Evolutionary conservation across 2,113 vertebrate species (phyloP).

Genomic region (Trachemys scripta): DNA sequence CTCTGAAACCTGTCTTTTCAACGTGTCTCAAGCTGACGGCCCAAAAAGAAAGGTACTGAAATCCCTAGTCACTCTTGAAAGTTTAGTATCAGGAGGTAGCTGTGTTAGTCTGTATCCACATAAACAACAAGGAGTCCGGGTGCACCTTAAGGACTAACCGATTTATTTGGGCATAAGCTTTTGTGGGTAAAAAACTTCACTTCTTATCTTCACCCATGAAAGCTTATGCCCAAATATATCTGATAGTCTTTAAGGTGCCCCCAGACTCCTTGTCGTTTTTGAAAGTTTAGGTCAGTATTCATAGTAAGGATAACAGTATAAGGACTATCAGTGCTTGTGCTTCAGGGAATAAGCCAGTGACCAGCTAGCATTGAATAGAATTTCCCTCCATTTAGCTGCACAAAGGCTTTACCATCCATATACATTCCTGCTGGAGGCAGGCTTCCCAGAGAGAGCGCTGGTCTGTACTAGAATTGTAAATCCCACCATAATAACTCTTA

Average conservation of each 20-base stretch:
- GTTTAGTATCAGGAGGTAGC: too few species aligned
- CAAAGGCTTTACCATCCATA: not conserved
- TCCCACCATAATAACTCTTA: not conserved
- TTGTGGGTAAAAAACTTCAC: too few species aligned
- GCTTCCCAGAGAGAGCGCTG: not conserved
- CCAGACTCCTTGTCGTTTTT: too few species aligned
- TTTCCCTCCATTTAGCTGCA: not conserved
- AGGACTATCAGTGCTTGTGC: not conserved
- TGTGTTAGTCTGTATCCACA: too few species aligned
- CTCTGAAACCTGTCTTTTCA: too few species aligned
- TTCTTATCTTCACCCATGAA: too few species aligned
- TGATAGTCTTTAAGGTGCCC: too few species aligned
- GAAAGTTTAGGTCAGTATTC: fast-evolving
- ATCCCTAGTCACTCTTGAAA: fast-evolving
- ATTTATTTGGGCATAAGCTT: too few species aligned
- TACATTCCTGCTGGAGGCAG: not conserved
- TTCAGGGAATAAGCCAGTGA: not conserved
- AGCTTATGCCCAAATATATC: too few species aligned
- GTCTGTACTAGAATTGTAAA: not conserved
- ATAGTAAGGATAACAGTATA: fast-evolving
- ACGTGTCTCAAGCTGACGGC: not conserved
- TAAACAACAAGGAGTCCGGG: too few species aligned
- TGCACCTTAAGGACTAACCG: too few species aligned
- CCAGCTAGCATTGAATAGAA: fast-evolving
- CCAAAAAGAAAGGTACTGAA: fast-evolving